These are phyloP conservation scores for Galago senegalensis DNA, from an alignment of 2,797 vertebrate species.

Conservation along the genomic window DNA sequence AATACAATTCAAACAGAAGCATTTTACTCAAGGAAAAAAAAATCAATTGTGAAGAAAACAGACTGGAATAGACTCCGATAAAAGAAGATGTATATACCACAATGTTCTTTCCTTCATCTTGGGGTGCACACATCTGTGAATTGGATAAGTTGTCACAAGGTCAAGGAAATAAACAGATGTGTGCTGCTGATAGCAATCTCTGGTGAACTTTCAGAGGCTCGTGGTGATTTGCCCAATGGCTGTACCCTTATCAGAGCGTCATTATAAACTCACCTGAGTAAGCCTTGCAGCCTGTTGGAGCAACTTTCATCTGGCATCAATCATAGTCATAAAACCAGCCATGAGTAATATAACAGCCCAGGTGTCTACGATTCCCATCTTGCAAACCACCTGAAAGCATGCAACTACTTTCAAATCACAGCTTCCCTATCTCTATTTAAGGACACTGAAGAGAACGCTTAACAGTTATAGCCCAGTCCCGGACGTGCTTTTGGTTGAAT, in stretches of 20 bases:
- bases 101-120: background rate
- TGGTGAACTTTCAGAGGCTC: conserved; percentile 40
- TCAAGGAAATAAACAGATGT: conserved; percentile 60
- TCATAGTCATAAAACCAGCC: conserved; percentile 80
- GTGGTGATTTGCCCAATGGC: conserved; percentile 45
- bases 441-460: background rate
- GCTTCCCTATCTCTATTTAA: conserved; percentile 53
- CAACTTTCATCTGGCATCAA: conserved; percentile 83
- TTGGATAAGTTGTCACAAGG: background rate
- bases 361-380: conserved; percentile 83
- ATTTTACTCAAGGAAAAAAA: conserved; percentile 4
- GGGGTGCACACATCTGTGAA: background rate
- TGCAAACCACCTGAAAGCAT: conserved; percentile 56
- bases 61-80: background rate
- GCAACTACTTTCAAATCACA: conserved; percentile 31
- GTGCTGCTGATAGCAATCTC: conserved; percentile 61
- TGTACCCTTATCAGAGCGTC: conserved; percentile 60
- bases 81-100: background rate
- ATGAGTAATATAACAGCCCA: conserved; percentile 77
- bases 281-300: conserved; percentile 53
- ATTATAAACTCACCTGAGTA: conserved; percentile 70
- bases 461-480: background rate
- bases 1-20: background rate
- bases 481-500: background rate
- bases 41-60: background rate